Percentiles rank a stretch among this genome's conserved stretches.
Evolutionary conservation across 1,140 invertebrate species (phyloP).

Genomic region (Yoshiicerus persimilis): DNA sequence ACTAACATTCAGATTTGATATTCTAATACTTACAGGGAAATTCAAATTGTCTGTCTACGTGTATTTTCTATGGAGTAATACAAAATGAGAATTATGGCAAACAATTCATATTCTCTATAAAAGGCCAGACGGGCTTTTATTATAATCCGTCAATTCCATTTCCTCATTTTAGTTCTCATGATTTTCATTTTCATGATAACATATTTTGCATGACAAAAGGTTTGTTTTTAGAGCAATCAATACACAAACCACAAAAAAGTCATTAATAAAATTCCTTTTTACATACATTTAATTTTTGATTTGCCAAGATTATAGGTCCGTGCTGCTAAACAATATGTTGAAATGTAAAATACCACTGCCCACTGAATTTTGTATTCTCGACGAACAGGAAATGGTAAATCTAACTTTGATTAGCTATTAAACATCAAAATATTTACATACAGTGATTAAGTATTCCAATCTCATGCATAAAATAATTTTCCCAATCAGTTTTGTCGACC

Average conservation of each 20-base stretch:
- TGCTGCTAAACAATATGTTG: not conserved
- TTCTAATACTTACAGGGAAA: not conserved
- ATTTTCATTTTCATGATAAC: not conserved
- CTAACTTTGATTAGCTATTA: no score
- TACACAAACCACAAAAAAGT: no score
- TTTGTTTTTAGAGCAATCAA: not conserved
- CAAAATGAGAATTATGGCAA: not conserved
- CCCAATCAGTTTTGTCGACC: no score
- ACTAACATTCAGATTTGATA: no score
- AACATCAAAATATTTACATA: no score
- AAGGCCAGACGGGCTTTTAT: not conserved
- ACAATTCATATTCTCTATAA: not conserved
- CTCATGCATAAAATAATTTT: not conserved
- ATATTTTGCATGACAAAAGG: not conserved
- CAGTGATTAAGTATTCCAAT: no score
- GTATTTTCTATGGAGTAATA: not conserved
- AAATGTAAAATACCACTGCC: not conserved
- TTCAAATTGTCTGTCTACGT: not conserved
- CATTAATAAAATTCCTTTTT: not conserved
- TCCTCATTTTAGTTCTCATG: not conserved
- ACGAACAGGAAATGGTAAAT: not conserved
- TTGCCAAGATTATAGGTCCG: not conserved
- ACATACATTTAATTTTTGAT: not conserved
- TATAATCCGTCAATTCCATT: not conserved
- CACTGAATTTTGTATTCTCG: not conserved